Percentiles rank a stretch among this genome's conserved stretches.
phyloP scores from a whole-genome alignment of 2,797 vertebrate genomes.

The Platalea minor region DNA sequence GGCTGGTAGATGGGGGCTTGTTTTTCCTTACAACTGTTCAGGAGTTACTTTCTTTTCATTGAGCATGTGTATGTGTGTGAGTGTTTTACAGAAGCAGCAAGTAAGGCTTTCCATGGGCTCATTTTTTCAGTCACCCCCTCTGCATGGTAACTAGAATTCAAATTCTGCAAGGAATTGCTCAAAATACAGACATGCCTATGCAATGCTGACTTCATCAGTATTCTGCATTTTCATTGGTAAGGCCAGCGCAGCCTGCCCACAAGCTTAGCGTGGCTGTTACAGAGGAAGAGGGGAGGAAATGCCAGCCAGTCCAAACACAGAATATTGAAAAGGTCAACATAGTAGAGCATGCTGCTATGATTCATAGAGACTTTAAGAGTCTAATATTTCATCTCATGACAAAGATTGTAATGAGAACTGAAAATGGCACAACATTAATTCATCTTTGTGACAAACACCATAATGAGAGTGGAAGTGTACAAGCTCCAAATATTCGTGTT shows the following conservation, averaged over 20 bases:
- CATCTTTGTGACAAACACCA: constrained; percentile 76
- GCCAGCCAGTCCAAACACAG: constrained; percentile 78
- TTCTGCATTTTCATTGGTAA: constrained; percentile 73
- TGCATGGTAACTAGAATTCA: constrained; percentile 5
- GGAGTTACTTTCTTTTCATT: not conserved
- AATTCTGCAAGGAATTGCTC: constrained; percentile 25
- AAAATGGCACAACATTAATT: constrained; percentile 81
- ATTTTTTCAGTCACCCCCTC: constrained; percentile 2
- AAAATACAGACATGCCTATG: constrained; percentile 32
- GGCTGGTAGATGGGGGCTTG: not conserved
- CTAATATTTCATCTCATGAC: constrained; percentile 79
- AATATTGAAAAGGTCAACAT: constrained; percentile 82
- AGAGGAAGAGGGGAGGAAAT: constrained; percentile 69
- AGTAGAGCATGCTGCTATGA: constrained; percentile 73
- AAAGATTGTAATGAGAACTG: constrained; percentile 77
- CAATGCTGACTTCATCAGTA: constrained; percentile 63
- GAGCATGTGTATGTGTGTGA: too few relatives aligned
- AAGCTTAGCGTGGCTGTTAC: constrained; percentile 39
- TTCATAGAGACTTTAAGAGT: constrained; percentile 79
- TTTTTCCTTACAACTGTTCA: not conserved
- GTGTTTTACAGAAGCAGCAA: not conserved
- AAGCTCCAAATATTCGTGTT: constrained; percentile 59
- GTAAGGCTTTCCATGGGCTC: not conserved
- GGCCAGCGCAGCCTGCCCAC: constrained; percentile 19
- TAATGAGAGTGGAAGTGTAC: constrained; percentile 72